Percentiles rank a stretch among this genome's conserved stretches.
Conservation (phyloP, 2,888 invertebrate species). For the Clusia tigrina region DNA sequence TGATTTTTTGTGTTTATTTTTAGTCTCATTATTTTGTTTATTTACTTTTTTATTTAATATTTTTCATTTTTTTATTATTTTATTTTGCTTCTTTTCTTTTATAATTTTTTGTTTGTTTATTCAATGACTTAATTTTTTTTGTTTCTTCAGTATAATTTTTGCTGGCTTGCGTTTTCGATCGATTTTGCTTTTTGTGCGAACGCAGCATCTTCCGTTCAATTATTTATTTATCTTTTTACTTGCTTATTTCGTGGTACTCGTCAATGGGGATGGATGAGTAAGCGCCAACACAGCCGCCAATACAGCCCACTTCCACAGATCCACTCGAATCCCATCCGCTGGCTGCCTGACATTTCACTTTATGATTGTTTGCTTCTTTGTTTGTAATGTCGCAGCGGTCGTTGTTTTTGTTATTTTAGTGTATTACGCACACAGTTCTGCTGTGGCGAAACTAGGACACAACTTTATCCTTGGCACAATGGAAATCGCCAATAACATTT, state of each 20-base stretch:
- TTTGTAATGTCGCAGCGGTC: neutral
- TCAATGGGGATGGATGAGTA: too few relatives aligned
- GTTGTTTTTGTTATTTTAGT: neutral
- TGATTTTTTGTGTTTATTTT: too few relatives aligned
- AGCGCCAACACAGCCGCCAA: too few relatives aligned
- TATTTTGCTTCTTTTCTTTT: neutral
- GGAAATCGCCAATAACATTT: neutral
- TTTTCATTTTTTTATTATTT: neutral
- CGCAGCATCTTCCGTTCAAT: too few relatives aligned
- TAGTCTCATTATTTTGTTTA: too few relatives aligned
- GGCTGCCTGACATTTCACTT: neutral
- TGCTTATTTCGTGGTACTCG: too few relatives aligned
- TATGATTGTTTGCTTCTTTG: constrained; percentile 2
- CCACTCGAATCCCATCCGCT: too few relatives aligned
- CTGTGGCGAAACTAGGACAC: neutral
- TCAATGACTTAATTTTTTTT: too few relatives aligned
- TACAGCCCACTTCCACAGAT: too few relatives aligned
- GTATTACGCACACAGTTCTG: neutral
- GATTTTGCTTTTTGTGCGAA: too few relatives aligned
- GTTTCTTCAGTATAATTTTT: too few relatives aligned
- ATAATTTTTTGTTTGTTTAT: neutral
- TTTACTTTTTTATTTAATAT: neutral
- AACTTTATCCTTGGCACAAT: neutral
- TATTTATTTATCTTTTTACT: neutral
- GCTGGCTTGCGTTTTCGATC: too few relatives aligned